These are phyloP conservation scores for Heliconius aoede DNA, from an alignment of 2,888 invertebrate species.

Conservation along the genomic window DNA sequence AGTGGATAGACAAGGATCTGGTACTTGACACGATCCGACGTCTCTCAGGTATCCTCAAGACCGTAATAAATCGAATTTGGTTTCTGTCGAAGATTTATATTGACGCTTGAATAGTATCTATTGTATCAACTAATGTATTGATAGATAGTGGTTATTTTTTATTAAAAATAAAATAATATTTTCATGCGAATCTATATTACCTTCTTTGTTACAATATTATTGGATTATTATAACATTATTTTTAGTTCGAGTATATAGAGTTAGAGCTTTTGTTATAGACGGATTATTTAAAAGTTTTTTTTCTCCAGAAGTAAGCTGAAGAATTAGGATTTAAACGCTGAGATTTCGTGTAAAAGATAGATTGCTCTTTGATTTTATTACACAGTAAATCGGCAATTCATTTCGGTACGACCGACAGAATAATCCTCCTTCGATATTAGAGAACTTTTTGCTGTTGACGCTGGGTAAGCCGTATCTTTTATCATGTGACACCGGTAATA, in stretches of 20 bases:
- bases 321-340: slow-evolving; percentile 9
- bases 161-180: not conserved
- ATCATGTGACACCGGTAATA: slow-evolving; percentile 30
- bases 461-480: slow-evolving; percentile 27
- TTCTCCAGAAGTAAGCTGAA: not conserved
- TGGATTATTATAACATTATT: not conserved
- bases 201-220: not conserved
- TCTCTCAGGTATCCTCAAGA: slow-evolving; percentile 34
- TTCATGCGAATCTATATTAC: not conserved
- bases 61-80: slow-evolving; percentile 37
- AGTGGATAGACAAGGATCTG: slow-evolving; percentile 34
- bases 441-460: slow-evolving; percentile 23
- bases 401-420: slow-evolving; percentile 27
- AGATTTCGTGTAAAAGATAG: slow-evolving; percentile 16
- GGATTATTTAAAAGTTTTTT: not conserved
- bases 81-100: slow-evolving; percentile 34
- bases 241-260: too few species aligned
- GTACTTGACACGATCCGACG: slow-evolving; percentile 31
- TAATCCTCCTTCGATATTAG: slow-evolving; percentile 32
- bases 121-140: slow-evolving; percentile 18
- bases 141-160: not conserved
- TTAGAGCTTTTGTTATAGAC: not conserved
- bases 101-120: slow-evolving; percentile 29
- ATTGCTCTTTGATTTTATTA: slow-evolving; percentile 31
- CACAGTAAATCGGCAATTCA: slow-evolving; percentile 31